Evolutionary conservation across 2,113 vertebrate species (phyloP), one percentile per base, ranked within the genome.

Genomic region (Lycocorax pyrrhopterus): DNA sequence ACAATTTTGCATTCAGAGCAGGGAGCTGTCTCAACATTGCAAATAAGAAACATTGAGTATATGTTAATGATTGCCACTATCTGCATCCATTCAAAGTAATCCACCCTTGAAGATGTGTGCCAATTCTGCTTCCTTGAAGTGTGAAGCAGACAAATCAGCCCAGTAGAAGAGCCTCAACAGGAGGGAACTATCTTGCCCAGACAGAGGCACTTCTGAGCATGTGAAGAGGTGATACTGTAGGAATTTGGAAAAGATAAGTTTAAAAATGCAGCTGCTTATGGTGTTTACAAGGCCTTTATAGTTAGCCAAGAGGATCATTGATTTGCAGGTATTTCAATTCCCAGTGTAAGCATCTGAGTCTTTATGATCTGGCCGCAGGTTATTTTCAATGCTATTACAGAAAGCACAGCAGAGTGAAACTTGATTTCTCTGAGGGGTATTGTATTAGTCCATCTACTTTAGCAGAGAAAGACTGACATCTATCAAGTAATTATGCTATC

Each of bases 291-390:
- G 72, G 20, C 32, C 79, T 87, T 89, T 87, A 44, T 41, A 81
- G 46, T 74, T 49, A 93, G 46, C 46, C 69, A 71, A 35, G 7
- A 87, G 32, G 59, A 89, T 81, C 73, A 62, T 26, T 77, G 64
- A 74, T 89, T 94, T 81, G 51, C 55, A 84, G 81, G 90, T 89
- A 87, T 93, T 91, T 91, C 49, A 89, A 15, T 74, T 91, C 32
- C 68, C 32, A 53, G 15, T 62, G 27, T 87, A 81, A 87, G 18
- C 41, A 49, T 41, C 51, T 41, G n/a, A 84, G 41, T 74, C 37
- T 69, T 89, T 84, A 74, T 78, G 56, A 81, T 69, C 37, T 74
- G 55, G 18, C 44, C 0, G 0, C 27, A 73, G 81, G 51, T 89
- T 90, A 64, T 76, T 92, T 87, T 82, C 79, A 78, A 25, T 4